These are phyloP conservation scores for Pharmacophagus antenor DNA, from an alignment of 2,888 invertebrate species.

Conservation along the genomic window DNA sequence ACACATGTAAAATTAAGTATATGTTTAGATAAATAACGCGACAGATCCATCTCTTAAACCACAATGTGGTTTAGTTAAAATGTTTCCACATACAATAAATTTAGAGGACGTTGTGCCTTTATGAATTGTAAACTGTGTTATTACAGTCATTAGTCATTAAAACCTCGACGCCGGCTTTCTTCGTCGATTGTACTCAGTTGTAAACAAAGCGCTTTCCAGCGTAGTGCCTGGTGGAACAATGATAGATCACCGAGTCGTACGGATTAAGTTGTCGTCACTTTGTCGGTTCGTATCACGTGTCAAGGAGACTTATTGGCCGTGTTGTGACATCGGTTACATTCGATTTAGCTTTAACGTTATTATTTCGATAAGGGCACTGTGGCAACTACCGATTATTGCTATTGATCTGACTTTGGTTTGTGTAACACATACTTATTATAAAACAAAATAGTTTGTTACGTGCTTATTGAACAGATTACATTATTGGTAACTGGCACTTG, in stretches of 20 bases:
- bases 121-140: slow-evolving; percentile 18
- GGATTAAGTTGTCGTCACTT: slow-evolving; percentile 23
- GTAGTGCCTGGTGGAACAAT: slow-evolving; percentile 12
- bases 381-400: slow-evolving; percentile 12
- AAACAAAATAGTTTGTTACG: slow-evolving; percentile 18
- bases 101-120: slow-evolving; percentile 9
- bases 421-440: slow-evolving; percentile 8
- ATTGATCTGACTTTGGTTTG: slow-evolving; percentile 9
- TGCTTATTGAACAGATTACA: slow-evolving; percentile 7
- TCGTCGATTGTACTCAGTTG: slow-evolving; percentile 30
- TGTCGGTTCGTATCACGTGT: slow-evolving; percentile 20
- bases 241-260: slow-evolving; percentile 16
- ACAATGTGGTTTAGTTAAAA: neutral
- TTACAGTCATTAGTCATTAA: slow-evolving; percentile 27
- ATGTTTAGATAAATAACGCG: neutral
- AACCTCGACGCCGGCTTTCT: slow-evolving; percentile 31
- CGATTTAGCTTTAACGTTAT: slow-evolving; percentile 6
- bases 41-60: neutral
- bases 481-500: slow-evolving; percentile 1
- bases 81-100: slow-evolving; percentile 13
- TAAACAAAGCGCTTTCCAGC: slow-evolving; percentile 39
- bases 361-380: slow-evolving; percentile 15
- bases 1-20: neutral
- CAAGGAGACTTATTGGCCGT: neutral
- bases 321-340: slow-evolving; percentile 2